Base-by-base conservation (phyloP, 2,888 invertebrate species). In the Nematopogon swammerdamellus region DNA sequence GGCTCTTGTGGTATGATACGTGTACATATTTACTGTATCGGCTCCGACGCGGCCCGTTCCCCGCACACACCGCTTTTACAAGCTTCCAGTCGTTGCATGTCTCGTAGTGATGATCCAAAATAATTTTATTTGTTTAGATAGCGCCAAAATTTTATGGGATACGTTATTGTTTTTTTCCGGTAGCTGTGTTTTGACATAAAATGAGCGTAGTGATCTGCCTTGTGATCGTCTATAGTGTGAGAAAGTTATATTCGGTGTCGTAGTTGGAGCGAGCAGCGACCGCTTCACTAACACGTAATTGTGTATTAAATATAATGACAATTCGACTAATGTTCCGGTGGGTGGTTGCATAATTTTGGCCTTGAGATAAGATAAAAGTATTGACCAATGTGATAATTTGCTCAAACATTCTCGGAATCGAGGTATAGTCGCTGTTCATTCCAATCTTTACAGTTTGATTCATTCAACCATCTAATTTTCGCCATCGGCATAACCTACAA, bases 101-200 rank as follows among this genome's bases (percentile, higher is more conserved):
- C 70, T 68, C 72, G 69, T 72, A 72, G 68, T 70, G 58, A 64
- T 60, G 59, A 63, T 57, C 68, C 60, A 60, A 69, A 72, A 71
- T 71, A 65, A 57, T 73, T 69, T 71, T 72, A 74, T 77, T 72
- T 77, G 76, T 77, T 75, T 77, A 71, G 72, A 61, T 71, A 72
- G 65, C 63, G 63, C 63, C 63, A 58, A 61, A n/a, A 57, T 61
- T 68, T 71, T 70, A 71, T 67, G 62, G 59, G 65, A 62, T 58
- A 60, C 61, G 61, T 68, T 68, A 68, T 68, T 70, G 63, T 67
- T 67, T 63, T 64, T 59, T 36, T 36, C 36, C 36, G 8, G 36
- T 36, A 14, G 14, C 36, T 14, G n/a, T 36, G n/a, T 36, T 36
- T 25, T 25, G 4, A 25, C 25, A 6, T 25, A 25, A 6, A 25